Evolutionary conservation across 2,113 vertebrate species (phyloP).

Genomic region (Gracilinanus agilis): DNA sequence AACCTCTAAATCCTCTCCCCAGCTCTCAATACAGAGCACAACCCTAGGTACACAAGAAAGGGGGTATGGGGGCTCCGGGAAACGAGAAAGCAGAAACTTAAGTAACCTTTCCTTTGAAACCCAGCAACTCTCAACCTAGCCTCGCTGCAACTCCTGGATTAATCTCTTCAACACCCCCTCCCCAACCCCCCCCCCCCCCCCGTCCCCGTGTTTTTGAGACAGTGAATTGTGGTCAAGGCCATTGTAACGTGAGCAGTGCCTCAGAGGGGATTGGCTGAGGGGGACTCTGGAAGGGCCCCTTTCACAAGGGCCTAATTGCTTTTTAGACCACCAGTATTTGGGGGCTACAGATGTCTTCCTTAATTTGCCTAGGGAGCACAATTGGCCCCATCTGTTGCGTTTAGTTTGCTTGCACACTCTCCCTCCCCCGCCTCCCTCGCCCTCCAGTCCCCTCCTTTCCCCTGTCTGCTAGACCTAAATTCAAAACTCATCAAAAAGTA

Average conservation of each 20-base stretch:
- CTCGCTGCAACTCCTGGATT: constrained; percentile 90
- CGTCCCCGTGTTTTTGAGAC: constrained; percentile 87
- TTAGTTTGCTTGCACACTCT: constrained; percentile 85
- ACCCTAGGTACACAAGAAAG: constrained; percentile 32
- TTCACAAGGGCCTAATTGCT: constrained; percentile 96
- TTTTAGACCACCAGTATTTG: constrained; percentile 94
- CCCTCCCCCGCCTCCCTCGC: constrained; percentile 81
- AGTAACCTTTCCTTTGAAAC: constrained; percentile 85
- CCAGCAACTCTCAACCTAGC: constrained; percentile 85
- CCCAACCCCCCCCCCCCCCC: constrained; percentile 53
- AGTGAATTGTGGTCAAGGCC: constrained; percentile 94
- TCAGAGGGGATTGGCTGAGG: constrained; percentile 91
- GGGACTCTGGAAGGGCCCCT: constrained; percentile 92
- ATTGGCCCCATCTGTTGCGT: constrained; percentile 99
- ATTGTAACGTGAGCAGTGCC: constrained; percentile 95
- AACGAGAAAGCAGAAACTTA: constrained; percentile 75
- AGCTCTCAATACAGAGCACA: neutral
- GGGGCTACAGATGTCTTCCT: constrained; percentile 98
- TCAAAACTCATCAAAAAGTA: constrained; percentile 99
- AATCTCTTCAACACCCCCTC: constrained; percentile 85
- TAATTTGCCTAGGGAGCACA: constrained; percentile 98
- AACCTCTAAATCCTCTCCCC: neutral
- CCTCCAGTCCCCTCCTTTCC: constrained; percentile 87
- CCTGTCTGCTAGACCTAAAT: constrained; percentile 95
- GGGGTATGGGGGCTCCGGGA: constrained; percentile 5